phyloP scores from a whole-genome alignment of 2,888 invertebrate genomes.

The Elmis aenea region DNA sequence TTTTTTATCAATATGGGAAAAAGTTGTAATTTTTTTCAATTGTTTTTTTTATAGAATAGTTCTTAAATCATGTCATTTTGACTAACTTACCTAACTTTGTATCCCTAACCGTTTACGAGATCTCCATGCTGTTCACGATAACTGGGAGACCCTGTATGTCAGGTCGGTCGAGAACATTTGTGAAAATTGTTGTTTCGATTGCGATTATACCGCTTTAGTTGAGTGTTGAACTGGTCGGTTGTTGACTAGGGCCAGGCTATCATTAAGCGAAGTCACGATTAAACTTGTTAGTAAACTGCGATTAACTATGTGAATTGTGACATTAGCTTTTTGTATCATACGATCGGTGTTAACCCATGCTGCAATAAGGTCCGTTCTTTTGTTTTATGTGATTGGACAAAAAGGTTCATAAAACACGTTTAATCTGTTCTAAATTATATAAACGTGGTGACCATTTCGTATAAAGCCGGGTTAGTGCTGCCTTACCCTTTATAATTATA shows the following conservation, averaged over 20 bases:
- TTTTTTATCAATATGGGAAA: too few species aligned
- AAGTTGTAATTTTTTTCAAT: constrained; percentile 6
- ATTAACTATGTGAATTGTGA: constrained; percentile 38
- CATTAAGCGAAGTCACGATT: constrained; percentile 38
- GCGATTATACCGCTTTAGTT: too few species aligned
- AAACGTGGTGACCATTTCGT: constrained; percentile 15
- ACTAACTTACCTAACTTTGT: background rate
- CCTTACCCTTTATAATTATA: constrained; percentile 34
- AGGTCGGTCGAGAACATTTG: constrained; percentile 12
- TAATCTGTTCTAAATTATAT: constrained; percentile 19
- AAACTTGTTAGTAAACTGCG: constrained; percentile 36
- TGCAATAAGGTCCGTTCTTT: constrained; percentile 18
- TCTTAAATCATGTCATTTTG: constrained; percentile 2
- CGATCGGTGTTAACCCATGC: constrained; percentile 25
- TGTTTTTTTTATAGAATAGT: too few species aligned
- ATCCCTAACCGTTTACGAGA: constrained; percentile 1
- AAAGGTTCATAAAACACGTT: constrained; percentile 15
- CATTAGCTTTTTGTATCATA: constrained; percentile 36
- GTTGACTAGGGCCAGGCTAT: constrained; percentile 32
- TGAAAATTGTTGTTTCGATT: too few species aligned
- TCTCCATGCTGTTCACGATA: too few species aligned
- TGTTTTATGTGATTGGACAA: constrained; percentile 15
- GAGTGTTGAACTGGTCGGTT: constrained; percentile 30
- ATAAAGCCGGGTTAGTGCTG: constrained; percentile 15
- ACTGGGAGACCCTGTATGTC: constrained; percentile 3